Evolutionary conservation across 2,888 invertebrate species (phyloP), one percentile per base, ranked within the genome.

Genomic region (Amphipyra berbera): DNA sequence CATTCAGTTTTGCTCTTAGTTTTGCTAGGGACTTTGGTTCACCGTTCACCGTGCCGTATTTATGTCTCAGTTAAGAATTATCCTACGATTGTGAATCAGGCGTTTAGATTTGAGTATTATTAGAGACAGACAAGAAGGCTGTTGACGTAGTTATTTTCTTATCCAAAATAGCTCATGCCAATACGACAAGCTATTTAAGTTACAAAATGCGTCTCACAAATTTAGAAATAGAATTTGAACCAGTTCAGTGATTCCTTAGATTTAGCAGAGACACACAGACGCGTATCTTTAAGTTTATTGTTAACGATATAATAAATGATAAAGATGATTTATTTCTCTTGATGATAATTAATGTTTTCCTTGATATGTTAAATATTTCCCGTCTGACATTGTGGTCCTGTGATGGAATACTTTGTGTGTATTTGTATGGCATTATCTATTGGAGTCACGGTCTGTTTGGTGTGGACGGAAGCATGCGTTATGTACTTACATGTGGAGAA

Each of bases 271-370:
- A 57, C 56, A 35, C 8, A 45, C 13, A 30, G 53, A 27, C 63
- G 13, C 54, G 27, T 73, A 47, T 69, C 64, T 54, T 14, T 6
- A 10, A 56, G 45, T 73, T 69, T 74, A 70, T 65, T 69, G 46
- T 37, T 45, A n/a, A 30, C 13, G 56, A 70, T 57, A 60, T 10
- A 41, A 60, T 10, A 41, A 55, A 13, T 45, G 68, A 56, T 71
- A 72, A 21, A 37, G 14, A 53, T 72, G 53, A 76, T 75, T 75
- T 72, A 78, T 57, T n/a, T 38, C 42, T 52, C 46, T 15, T 46
- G 49, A 63, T 69, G 41, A 42, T 69, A 72, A 76, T 75, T 69
- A 78, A 76, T 76, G 76, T 62, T 78, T 76, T 75, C 76, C 76
- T 75, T 61, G 54, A 56, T 68, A 73, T 56, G 56, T 75, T 59